These are phyloP conservation scores for Gonatopus flavifemur DNA, from an alignment of 1,140 invertebrate genomes.

Conservation along the genomic window DNA sequence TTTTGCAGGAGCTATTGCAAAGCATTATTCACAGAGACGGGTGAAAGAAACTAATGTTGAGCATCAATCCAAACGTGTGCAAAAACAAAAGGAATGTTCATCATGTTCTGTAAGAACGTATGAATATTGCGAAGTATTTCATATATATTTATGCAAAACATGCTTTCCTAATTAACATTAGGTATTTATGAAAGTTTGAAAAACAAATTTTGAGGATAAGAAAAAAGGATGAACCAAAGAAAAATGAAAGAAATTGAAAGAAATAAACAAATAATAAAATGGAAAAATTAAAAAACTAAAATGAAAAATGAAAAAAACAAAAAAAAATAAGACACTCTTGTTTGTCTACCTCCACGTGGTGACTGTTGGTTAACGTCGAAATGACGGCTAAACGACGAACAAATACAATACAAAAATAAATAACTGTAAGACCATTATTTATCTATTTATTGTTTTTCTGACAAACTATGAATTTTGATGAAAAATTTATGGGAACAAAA, in stretches of 20 bases:
- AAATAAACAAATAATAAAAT: background rate
- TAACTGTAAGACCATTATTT: too few species aligned
- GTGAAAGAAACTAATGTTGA: background rate
- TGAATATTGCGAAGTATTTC: background rate
- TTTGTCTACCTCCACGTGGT: background rate
- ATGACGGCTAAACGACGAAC: background rate
- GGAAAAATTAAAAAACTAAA: too few species aligned
- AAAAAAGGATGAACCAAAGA: background rate
- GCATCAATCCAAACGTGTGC: background rate
- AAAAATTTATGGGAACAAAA: too few species aligned
- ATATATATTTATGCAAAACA: background rate
- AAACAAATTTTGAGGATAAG: background rate
- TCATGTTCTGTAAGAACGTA: background rate
- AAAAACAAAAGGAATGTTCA: background rate
- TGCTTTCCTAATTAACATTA: background rate
- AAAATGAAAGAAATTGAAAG: background rate
- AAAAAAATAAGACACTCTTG: background rate
- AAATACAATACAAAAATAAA: too few species aligned
- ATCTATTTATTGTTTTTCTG: too few species aligned
- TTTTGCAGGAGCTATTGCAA: slow-evolving; percentile 6
- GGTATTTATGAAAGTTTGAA: background rate
- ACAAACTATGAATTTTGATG: too few species aligned
- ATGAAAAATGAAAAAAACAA: too few species aligned
- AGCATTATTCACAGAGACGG: slow-evolving; percentile 7
- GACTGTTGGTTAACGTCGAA: background rate